Conservation (phyloP, 23 tunicate genomes). For the Trididemnum clinides region DNA sequence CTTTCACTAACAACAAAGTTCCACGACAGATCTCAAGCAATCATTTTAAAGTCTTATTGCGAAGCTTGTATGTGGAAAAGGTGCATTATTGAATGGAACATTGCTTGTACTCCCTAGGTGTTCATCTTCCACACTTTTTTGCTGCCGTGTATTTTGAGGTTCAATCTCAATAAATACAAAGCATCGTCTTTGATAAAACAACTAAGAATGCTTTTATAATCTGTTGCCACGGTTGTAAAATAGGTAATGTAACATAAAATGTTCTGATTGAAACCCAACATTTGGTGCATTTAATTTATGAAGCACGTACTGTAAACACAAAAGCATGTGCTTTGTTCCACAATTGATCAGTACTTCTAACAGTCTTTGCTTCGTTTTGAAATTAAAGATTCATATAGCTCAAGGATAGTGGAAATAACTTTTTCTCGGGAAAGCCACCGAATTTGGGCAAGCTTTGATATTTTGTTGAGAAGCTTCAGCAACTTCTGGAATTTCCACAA, state of each 20-base stretch:
- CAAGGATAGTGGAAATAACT: not conserved
- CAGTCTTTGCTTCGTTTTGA: not conserved
- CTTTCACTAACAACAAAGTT: too few relatives aligned
- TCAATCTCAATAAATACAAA: too few relatives aligned
- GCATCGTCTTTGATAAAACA: too few relatives aligned
- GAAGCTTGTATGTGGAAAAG: too few relatives aligned
- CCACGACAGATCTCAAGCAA: too few relatives aligned
- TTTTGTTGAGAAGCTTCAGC: not conserved
- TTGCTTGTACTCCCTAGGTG: too few relatives aligned
- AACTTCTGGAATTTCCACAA: not conserved
- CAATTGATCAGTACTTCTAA: not conserved
- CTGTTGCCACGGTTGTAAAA: too few relatives aligned
- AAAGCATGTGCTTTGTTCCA: constrained; percentile 4
- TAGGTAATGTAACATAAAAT: not conserved
- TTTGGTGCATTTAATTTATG: not conserved
- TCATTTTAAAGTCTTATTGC: too few relatives aligned
- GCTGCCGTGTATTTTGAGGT: too few relatives aligned
- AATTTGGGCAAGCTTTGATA: not conserved
- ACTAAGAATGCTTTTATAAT: too few relatives aligned
- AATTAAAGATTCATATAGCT: not conserved
- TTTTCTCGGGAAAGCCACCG: not conserved
- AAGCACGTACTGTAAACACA: not conserved
- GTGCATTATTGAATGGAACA: too few relatives aligned
- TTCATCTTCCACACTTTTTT: too few relatives aligned
- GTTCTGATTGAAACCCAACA: not conserved